A percentile compares a stretch with the other conserved stretches of the same genome.
Conservation (phyloP, 2,113 vertebrate species). For the Sialia sialis region DNA sequence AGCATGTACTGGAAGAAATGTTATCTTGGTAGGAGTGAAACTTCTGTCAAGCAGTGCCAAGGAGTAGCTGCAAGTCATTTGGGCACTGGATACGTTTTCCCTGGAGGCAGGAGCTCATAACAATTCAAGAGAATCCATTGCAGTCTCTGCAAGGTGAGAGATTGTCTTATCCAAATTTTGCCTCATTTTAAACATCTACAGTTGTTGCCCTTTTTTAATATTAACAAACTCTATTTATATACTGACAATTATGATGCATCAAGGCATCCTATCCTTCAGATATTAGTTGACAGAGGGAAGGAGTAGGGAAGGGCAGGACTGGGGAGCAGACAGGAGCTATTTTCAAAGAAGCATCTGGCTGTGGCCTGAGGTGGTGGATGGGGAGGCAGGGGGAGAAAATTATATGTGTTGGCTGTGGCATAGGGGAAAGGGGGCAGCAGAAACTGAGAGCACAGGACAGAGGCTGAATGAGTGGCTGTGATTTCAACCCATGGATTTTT, state of each 20-base stretch:
- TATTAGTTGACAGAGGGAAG: background rate
- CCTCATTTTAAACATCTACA: background rate
- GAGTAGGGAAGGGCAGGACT: background rate
- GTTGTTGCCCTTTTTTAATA: background rate
- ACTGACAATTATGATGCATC: no score
- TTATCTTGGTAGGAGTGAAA: background rate
- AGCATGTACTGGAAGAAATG: background rate
- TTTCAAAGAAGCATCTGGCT: background rate
- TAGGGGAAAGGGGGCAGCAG: background rate
- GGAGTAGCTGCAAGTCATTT: background rate
- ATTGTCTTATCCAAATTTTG: background rate
- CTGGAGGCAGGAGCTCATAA: background rate
- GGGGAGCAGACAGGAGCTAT: background rate
- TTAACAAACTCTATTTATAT: background rate
- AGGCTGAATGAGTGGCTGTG: background rate
- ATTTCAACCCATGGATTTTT: background rate
- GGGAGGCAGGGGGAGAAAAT: background rate
- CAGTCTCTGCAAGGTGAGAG: background rate
- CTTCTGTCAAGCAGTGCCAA: background rate
- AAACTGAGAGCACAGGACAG: background rate
- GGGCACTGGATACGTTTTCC: background rate
- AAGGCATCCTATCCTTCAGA: background rate
- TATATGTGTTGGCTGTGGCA: background rate
- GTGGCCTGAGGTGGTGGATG: rapidly evolving
- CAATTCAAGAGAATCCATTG: rapidly evolving